Evolutionary conservation across 2,113 vertebrate genomes (phyloP).

Genomic region (Stictonetta naevosa): DNA sequence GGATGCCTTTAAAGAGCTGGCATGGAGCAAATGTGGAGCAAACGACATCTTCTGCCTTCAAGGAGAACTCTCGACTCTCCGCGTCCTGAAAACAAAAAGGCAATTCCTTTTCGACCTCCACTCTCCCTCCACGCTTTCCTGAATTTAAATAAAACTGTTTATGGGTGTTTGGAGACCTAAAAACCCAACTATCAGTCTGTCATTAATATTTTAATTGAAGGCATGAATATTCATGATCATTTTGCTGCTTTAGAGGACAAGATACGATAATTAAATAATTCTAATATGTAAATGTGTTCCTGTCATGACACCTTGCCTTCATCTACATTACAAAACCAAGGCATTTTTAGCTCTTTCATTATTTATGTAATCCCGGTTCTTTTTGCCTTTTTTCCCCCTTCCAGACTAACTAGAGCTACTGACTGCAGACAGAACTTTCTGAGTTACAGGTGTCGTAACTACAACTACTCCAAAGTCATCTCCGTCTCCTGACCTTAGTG

Average conservation of each 20-base stretch:
- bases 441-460: neutral
- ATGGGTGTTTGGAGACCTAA: constrained; percentile 68
- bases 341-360: constrained; percentile 73
- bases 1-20: neutral
- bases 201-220: constrained; percentile 81
- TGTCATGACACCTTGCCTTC: constrained; percentile 72
- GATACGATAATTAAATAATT: constrained; percentile 73
- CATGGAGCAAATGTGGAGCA: neutral
- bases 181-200: constrained; percentile 62
- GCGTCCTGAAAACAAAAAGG: neutral
- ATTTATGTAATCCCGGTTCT: constrained; percentile 72
- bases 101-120: constrained; percentile 33
- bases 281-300: constrained; percentile 74
- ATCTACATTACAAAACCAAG: constrained; percentile 75
- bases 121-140: constrained; percentile 38
- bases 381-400: neutral
- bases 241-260: constrained; percentile 68
- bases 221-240: constrained; percentile 75
- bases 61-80: neutral
- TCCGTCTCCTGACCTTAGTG: neutral
- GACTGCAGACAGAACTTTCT: constrained; percentile 16
- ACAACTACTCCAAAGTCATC: neutral
- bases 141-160: constrained; percentile 70
- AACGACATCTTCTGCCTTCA: neutral
- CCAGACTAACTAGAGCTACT: constrained; percentile 32